Evolutionary conservation across 1,140 invertebrate species (phyloP).

Genomic region (Pseudoatta argentina): DNA sequence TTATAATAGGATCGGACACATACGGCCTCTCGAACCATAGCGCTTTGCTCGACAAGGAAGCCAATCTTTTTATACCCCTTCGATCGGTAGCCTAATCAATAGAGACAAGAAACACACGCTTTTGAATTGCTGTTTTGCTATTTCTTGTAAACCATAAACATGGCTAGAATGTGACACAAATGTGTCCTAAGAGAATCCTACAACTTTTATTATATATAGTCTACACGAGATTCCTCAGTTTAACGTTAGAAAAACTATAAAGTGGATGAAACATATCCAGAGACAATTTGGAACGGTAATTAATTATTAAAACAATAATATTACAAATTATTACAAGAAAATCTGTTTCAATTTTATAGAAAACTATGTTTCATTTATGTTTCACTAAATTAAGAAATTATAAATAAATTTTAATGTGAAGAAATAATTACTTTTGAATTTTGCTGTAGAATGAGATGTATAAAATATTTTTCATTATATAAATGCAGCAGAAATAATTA

Average conservation of each 20-base stretch:
- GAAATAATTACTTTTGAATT: neutral
- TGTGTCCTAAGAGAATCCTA: neutral
- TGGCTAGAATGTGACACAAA: neutral
- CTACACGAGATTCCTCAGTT: neutral
- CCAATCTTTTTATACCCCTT: constrained; percentile 65
- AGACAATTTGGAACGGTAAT: neutral
- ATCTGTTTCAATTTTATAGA: neutral
- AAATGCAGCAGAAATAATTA: neutral
- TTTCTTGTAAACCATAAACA: neutral
- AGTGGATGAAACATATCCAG: neutral
- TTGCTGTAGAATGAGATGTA: neutral
- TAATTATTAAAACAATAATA: neutral
- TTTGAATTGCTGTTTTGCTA: constrained; percentile 5
- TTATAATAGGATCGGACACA: constrained; percentile 78
- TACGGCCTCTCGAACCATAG: constrained; percentile 75
- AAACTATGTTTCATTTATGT: neutral
- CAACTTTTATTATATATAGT: neutral
- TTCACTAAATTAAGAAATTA: neutral
- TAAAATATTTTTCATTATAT: neutral
- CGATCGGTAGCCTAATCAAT: constrained; percentile 70
- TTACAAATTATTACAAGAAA: neutral
- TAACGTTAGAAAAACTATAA: neutral
- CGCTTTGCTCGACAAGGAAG: constrained; percentile 62
- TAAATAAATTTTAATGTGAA: neutral
- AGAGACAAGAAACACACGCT: constrained; percentile 67